These are phyloP conservation scores for Theretra japonica DNA, from an alignment of 2,888 invertebrate genomes.

Conservation along the genomic window DNA sequence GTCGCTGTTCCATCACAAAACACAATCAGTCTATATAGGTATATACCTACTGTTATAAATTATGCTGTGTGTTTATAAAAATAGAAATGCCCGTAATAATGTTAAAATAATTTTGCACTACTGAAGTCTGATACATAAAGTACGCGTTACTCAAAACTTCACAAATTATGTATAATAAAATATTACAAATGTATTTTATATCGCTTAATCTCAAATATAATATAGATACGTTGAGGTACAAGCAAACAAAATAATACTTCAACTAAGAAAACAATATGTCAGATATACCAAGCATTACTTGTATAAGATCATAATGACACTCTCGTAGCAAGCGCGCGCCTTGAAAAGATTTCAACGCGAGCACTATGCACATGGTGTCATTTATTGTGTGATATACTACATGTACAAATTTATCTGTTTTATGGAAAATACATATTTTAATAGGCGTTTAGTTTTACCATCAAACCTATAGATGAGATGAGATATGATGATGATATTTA, in stretches of 20 bases:
- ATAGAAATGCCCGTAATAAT: too few species aligned
- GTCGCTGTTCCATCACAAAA: neutral
- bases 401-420: neutral
- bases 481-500: too few species aligned
- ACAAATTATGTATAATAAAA: too few species aligned
- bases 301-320: too few species aligned
- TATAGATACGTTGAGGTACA: neutral
- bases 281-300: neutral
- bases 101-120: too few species aligned
- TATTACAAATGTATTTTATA: too few species aligned
- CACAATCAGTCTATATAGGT: too few species aligned
- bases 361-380: neutral
- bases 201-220: too few species aligned
- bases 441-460: too few species aligned
- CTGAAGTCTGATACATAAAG: too few species aligned
- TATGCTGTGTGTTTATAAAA: neutral
- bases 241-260: neutral
- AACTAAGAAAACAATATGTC: neutral
- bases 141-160: neutral
- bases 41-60: neutral
- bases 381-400: slow-evolving; percentile 27
- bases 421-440: neutral
- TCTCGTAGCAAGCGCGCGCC: slow-evolving; percentile 18
- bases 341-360: slow-evolving; percentile 51
- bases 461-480: too few species aligned